phyloP scores from a whole-genome alignment of 1,140 invertebrate genomes.

The Cheumatopsyche charites region DNA sequence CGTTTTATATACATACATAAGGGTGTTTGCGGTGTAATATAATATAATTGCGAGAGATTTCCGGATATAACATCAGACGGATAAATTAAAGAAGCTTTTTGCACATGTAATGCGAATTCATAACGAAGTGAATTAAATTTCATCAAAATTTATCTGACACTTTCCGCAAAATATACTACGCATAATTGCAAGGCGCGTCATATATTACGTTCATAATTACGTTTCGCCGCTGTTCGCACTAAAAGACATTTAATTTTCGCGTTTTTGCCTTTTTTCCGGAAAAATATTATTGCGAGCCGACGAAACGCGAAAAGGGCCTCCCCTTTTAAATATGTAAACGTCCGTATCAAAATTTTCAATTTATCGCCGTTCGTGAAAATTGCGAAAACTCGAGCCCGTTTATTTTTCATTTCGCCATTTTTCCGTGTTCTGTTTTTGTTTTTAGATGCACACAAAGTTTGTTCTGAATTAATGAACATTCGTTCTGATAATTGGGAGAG shows the following conservation, averaged over 20 bases:
- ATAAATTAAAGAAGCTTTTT: no score
- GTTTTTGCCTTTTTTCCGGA: not conserved
- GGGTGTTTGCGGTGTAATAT: no score
- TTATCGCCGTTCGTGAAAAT: not conserved
- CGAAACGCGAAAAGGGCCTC: not conserved
- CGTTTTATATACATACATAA: no score
- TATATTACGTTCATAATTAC: conserved; percentile 22
- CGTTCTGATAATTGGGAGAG: not conserved
- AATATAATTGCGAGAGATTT: no score
- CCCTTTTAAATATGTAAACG: conserved; percentile 10
- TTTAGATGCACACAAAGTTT: not conserved
- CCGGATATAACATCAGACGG: no score
- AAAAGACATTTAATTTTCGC: conserved; percentile 20
- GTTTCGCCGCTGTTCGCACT: not conserved
- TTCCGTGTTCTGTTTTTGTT: not conserved
- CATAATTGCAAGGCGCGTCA: conserved; percentile 14
- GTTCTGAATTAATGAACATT: conserved; percentile 13
- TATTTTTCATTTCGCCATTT: not conserved
- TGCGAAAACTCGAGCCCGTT: no score
- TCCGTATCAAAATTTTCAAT: conserved; percentile 14
- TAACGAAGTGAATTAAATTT: conserved; percentile 6
- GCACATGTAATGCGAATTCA: no score
- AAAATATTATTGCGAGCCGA: conserved; percentile 9
- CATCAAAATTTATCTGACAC: conserved; percentile 3
- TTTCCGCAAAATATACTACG: conserved; percentile 12